phyloP scores from a whole-genome alignment of 1,140 invertebrate genomes.

The Aphelenchoides fujianensis region DNA sequence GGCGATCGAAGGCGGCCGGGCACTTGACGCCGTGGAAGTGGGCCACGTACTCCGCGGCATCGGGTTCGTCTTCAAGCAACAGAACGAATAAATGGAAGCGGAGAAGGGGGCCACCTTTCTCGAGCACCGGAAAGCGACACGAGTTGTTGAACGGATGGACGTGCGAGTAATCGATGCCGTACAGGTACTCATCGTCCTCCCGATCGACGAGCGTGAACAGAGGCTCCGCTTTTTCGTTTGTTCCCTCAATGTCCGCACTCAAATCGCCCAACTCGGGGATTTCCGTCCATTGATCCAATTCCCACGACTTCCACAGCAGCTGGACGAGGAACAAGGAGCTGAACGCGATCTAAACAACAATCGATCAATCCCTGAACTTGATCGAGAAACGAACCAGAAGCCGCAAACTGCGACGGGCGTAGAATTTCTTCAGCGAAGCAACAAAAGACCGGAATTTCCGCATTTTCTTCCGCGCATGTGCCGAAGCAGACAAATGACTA shows the following conservation, averaged over 20 bases:
- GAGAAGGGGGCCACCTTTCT: neutral
- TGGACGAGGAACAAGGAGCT: neutral
- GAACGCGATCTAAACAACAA: too few relatives aligned
- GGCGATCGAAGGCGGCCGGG: neutral
- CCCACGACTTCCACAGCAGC: neutral
- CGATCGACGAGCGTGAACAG: neutral
- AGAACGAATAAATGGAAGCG: neutral
- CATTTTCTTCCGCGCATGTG: neutral
- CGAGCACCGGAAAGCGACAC: conserved; percentile 13
- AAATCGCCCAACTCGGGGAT: neutral
- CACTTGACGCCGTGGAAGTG: neutral
- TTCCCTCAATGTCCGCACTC: neutral
- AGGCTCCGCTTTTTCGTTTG: too few relatives aligned
- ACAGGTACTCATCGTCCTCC: neutral
- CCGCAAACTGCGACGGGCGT: neutral
- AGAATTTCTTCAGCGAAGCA: neutral
- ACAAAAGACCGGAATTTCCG: neutral
- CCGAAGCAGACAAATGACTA: neutral
- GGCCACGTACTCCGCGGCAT: neutral
- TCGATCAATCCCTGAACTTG: too few relatives aligned
- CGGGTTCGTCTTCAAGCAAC: conserved; percentile 5
- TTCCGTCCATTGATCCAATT: neutral
- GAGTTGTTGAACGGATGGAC: conserved; percentile 12
- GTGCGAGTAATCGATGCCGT: neutral
- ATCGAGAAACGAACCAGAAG: neutral